Base-by-base conservation (phyloP, 2,888 invertebrate species). In the Thalpophila matura region DNA sequence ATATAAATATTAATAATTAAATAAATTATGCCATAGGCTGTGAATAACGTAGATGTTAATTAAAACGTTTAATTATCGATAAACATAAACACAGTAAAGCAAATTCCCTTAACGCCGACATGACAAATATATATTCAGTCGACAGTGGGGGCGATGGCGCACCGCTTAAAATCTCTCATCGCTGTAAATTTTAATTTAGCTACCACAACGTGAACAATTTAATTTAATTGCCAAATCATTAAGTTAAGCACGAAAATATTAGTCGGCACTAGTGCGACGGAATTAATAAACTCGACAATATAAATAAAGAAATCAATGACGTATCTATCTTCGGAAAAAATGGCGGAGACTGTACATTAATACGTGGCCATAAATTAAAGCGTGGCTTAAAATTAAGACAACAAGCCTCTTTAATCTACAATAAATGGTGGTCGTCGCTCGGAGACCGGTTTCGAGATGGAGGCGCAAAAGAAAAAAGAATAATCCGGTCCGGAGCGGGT, bases 341-440 rank as follows among this genome's bases (percentile, higher is more conserved):
- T 92, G 91, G 90, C 91, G 86, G 90, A 87, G 88, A 89, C 86
- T 86, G 85, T 86, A 89, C 91, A 91, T 92, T 93, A 93, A 93
- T 93, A 94, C 88, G 89, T 89, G 86, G 85, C 86, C 89, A 94
- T 95, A 95, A 95, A 94, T 95, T 95, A 94, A 91, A 92, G 89
- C 89, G 89, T 90, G 91, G 91, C 91, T 95, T 93, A 94, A 95
- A 95, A 95, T 95, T 95, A 95, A 95, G 95, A 95, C 95, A 95
- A 95, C 95, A 95, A 94, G 92, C 90, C 94, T 94, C 92, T 95
- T 95, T 95, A 95, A 95, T 95, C 95, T 95, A 94, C 93, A 94
- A 95, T 95, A 95, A 94, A 95, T 94, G 94, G 91, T 91, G 90
- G 93, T 91, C 93, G 92, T 90, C 93, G 90, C 89, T 87, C 87